Conservation (phyloP, 2,113 vertebrate genomes). For the Trochalopteron elliotii region DNA sequence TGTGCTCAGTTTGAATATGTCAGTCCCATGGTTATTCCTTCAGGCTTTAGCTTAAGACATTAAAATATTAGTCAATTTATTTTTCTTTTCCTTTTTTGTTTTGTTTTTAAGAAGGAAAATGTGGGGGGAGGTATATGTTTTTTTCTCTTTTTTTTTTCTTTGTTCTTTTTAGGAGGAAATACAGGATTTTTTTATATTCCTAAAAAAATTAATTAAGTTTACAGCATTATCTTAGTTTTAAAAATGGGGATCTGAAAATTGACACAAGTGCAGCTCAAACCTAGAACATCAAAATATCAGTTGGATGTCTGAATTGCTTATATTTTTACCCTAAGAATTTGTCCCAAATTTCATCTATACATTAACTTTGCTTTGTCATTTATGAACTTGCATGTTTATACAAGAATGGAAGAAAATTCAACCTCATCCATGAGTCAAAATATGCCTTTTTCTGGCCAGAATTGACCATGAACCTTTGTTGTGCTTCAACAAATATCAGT, state of each 20-base stretch:
- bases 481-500: background rate
- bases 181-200: accelerated
- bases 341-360: background rate
- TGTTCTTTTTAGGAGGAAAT: background rate
- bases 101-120: background rate
- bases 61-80: background rate
- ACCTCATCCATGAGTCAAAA: background rate
- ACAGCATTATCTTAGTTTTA: background rate
- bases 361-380: background rate
- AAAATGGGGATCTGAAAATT: background rate
- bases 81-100: background rate
- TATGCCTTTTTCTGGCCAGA: background rate
- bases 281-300: background rate
- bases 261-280: background rate
- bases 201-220: background rate
- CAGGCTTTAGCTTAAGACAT: background rate
- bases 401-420: background rate
- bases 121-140: accelerated
- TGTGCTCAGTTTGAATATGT: background rate
- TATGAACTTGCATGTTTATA: background rate
- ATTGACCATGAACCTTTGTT: background rate
- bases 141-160: background rate
- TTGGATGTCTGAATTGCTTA: background rate
- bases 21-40: background rate
- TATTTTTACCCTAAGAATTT: background rate